Evolutionary conservation across 2,888 invertebrate species (phyloP).

Genomic region (Melanophora roralis): DNA sequence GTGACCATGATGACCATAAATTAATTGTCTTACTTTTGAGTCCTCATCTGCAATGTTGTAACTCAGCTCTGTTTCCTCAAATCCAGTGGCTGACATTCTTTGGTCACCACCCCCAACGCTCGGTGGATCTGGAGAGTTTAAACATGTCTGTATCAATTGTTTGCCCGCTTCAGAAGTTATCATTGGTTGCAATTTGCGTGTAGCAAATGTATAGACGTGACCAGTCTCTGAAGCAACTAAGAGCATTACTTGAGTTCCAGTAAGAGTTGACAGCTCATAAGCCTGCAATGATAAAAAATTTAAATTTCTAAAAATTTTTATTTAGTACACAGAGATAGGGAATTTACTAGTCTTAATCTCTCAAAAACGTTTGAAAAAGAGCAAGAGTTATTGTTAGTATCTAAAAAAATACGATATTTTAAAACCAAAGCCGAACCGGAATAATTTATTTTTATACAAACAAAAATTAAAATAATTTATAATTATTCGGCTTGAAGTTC

Average conservation of each 20-base stretch:
- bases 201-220: constrained; percentile 99
- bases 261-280: constrained; percentile 98
- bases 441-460: too few species aligned
- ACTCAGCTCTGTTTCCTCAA: constrained; percentile 98
- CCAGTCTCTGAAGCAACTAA: constrained; percentile 99
- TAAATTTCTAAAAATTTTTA: too few species aligned
- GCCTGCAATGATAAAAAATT: constrained; percentile 85
- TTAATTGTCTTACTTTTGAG: constrained; percentile 98
- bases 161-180: constrained; percentile 98
- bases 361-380: too few species aligned
- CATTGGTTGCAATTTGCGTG: constrained; percentile 99
- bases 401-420: too few species aligned
- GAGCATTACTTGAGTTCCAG: constrained; percentile 99
- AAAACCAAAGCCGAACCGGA: too few species aligned
- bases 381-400: too few species aligned
- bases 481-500: too few species aligned
- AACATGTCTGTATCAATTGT: constrained; percentile 98
- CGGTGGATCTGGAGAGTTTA: constrained; percentile 96
- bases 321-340: too few species aligned
- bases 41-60: constrained; percentile 97
- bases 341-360: too few species aligned
- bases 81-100: constrained; percentile 98
- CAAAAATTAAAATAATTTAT: too few species aligned
- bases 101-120: constrained; percentile 88
- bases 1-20: constrained; percentile 86